Evolutionary conservation across 2,888 invertebrate genomes (phyloP).

Genomic region (Athalia cordata): DNA sequence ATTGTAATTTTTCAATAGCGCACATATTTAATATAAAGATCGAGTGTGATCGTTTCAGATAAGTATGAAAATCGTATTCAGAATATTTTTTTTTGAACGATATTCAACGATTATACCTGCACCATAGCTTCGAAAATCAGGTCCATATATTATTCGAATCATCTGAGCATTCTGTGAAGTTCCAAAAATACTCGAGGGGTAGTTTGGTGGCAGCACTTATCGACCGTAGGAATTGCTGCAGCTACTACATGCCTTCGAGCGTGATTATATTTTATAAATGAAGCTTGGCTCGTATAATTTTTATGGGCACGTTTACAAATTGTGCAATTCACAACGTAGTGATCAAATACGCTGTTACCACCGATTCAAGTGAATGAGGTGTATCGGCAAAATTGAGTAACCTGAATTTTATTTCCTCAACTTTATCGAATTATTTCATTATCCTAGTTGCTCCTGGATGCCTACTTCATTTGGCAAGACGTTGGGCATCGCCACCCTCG

Average conservation of each 20-base stretch:
- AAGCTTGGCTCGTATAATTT: background rate
- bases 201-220: slow-evolving; percentile 22
- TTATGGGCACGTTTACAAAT: background rate
- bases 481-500: slow-evolving; percentile 77
- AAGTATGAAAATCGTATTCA: too few relatives aligned
- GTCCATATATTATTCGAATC: too few relatives aligned
- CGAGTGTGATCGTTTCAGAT: too few relatives aligned
- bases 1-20: too few relatives aligned
- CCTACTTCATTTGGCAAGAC: slow-evolving; percentile 60
- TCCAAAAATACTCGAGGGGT: slow-evolving; percentile 7
- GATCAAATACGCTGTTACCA: background rate
- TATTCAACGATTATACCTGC: too few relatives aligned
- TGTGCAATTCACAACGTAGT: background rate
- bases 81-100: too few relatives aligned
- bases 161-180: background rate
- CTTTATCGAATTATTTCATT: background rate
- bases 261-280: background rate
- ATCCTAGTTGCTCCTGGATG: slow-evolving; percentile 55
- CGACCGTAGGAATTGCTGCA: background rate
- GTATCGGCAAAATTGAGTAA: too few relatives aligned
- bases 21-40: too few relatives aligned
- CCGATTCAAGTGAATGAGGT: too few relatives aligned
- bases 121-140: too few relatives aligned
- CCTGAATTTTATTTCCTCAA: background rate
- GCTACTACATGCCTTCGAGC: too few relatives aligned